Conservation (phyloP, 2,113 vertebrate species). For the Muntiacus reevesi region DNA sequence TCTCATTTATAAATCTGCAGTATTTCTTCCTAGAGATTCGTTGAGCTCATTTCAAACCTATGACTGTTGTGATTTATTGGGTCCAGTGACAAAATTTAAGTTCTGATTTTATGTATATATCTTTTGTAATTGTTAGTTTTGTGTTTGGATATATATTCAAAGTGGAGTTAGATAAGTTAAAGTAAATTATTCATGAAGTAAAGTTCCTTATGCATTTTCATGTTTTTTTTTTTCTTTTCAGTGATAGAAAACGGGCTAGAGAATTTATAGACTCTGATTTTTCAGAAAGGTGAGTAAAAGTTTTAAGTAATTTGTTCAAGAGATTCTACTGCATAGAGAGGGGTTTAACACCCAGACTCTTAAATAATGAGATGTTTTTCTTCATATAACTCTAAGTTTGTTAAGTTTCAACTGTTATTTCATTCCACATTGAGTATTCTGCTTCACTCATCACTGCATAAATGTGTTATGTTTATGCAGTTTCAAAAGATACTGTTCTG, state of each 20-base stretch:
- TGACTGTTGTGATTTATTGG: neutral
- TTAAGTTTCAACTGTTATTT: neutral
- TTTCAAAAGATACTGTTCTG: neutral
- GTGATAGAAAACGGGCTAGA: constrained; percentile 87
- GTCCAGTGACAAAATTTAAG: neutral
- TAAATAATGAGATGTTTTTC: neutral
- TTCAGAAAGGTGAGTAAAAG: constrained; percentile 86
- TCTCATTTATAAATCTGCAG: neutral
- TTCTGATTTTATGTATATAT: neutral
- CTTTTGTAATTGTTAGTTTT: constrained; percentile 4
- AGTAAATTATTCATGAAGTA: constrained; percentile 17
- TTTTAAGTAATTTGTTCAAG: neutral
- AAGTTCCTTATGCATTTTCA: constrained; percentile 42
- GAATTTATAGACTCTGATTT: constrained; percentile 90
- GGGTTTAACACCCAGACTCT: neutral
- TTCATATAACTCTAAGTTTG: neutral
- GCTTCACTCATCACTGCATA: neutral
- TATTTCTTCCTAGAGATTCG: neutral
- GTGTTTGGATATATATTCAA: neutral
- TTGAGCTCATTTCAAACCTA: neutral
- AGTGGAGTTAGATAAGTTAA: constrained; percentile 13
- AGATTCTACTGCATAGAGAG: neutral
- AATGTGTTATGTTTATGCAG: neutral
- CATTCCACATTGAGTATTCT: neutral
- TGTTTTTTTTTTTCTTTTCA: constrained; percentile 74